Evolutionary conservation across 2,888 invertebrate species (phyloP).

Genomic region (Prostheceraeus crozeri): DNA sequence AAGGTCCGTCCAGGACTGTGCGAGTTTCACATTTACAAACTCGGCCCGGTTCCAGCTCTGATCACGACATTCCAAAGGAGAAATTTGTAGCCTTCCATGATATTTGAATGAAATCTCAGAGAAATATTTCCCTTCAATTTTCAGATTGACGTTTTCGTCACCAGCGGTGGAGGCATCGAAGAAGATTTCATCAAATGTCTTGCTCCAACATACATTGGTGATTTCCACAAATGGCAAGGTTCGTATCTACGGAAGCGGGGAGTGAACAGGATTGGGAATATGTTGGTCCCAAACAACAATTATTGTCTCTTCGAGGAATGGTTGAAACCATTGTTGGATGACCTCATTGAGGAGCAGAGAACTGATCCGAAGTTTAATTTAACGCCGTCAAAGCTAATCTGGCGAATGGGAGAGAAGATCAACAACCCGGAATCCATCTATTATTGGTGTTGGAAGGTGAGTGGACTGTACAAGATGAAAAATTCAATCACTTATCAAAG

Average conservation of each 20-base stretch:
- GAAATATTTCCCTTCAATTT: constrained; percentile 42
- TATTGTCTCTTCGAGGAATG: constrained; percentile 96
- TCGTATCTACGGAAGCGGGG: constrained; percentile 70
- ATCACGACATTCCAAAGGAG: no score
- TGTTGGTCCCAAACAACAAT: constrained; percentile 93
- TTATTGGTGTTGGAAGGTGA: constrained; percentile 80
- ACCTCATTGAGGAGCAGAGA: constrained; percentile 79
- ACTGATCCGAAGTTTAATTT: constrained; percentile 61
- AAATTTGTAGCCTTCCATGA: no score
- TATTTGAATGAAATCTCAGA: no score
- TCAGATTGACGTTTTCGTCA: constrained; percentile 85
- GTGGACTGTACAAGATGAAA: no score
- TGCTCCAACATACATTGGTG: constrained; percentile 83
- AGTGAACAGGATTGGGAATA: constrained; percentile 75
- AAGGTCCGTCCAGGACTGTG: no score
- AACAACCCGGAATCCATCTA: constrained; percentile 82
- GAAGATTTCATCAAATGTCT: constrained; percentile 98
- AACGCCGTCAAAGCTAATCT: constrained; percentile 82
- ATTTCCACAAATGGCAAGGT: constrained; percentile 72
- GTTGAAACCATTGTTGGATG: constrained; percentile 83
- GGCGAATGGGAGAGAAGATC: constrained; percentile 78
- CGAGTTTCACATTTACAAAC: no score
- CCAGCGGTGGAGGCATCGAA: constrained; percentile 94
- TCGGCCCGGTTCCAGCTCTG: no score
- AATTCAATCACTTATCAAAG: no score